Evolutionary conservation across 1,140 invertebrate species (phyloP).

Genomic region (Heliconius nattereri): DNA sequence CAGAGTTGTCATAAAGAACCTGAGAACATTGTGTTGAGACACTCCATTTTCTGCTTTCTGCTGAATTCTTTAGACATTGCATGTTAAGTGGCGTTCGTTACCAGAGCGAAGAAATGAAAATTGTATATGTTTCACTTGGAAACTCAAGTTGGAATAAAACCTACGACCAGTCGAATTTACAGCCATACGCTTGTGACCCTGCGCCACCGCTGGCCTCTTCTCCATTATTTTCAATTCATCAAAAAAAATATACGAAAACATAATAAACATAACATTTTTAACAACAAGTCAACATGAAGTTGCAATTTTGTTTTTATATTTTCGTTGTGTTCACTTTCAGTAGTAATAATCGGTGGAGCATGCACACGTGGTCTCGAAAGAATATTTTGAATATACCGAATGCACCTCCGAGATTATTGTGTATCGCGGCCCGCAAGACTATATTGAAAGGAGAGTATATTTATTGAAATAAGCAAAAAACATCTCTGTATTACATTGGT

Average conservation of each 20-base stretch:
- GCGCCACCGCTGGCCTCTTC: no score
- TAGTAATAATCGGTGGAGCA: conserved; percentile 70
- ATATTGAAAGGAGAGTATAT: conserved; percentile 67
- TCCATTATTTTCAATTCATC: no score
- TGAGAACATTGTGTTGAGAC: no score
- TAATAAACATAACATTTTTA: not conserved
- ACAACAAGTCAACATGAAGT: not conserved
- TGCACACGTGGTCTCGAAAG: conserved; percentile 63
- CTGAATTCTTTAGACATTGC: no score
- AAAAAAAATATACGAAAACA: not conserved
- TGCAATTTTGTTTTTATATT: conserved; percentile 4
- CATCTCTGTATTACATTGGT: conserved; percentile 17
- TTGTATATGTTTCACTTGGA: no score
- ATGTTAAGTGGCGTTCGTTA: no score
- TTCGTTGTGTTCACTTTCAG: not conserved
- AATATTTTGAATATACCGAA: conserved; percentile 61
- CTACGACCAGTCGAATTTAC: no score
- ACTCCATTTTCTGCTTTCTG: no score
- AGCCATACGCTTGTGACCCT: no score
- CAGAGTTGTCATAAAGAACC: no score
- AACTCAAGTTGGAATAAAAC: no score
- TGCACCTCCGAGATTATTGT: conserved; percentile 56
- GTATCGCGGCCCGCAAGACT: conserved; percentile 62
- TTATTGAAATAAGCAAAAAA: conserved; percentile 56
- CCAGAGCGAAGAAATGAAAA: no score